Conservation (phyloP, 1,140 invertebrate species). For the Melanaphis sacchari region DNA sequence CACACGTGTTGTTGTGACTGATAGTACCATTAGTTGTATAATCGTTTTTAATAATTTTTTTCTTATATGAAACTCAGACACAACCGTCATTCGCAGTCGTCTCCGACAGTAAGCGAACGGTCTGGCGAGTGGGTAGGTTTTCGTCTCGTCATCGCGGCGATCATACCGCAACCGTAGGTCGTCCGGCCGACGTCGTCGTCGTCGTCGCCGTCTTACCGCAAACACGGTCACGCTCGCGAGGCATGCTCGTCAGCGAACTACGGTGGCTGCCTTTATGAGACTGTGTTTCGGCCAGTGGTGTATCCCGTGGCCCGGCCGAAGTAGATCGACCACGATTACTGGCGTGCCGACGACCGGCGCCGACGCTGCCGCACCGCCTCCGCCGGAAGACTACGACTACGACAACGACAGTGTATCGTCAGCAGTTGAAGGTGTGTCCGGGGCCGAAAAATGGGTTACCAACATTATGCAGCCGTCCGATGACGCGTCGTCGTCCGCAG, state of each 20-base stretch:
- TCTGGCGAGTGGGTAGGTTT: background rate
- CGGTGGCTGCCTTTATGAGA: constrained; percentile 56
- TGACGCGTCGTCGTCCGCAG: constrained; percentile 6
- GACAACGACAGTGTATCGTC: constrained; percentile 38
- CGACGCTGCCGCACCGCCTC: background rate
- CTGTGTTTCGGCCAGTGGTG: constrained; percentile 56
- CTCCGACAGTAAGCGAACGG: background rate
- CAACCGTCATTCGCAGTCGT: background rate
- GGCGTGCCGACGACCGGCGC: background rate
- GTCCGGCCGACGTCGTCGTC: background rate
- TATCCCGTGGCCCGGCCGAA: constrained; percentile 50
- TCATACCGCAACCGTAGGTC: background rate
- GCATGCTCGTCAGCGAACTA: constrained; percentile 22
- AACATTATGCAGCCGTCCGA: background rate
- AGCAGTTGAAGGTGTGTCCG: background rate
- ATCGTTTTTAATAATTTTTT: background rate
- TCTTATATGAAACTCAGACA: background rate
- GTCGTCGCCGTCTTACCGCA: background rate
- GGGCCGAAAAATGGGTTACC: background rate
- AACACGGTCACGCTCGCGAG: background rate
- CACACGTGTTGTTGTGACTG: constrained; percentile 10
- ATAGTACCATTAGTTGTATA: too few relatives aligned
- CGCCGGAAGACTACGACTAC: background rate
- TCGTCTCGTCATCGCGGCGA: background rate
- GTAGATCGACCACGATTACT: constrained; percentile 15